Evolutionary conservation across 1,140 invertebrate species (phyloP).

Genomic region (Helicoverpa zea): DNA sequence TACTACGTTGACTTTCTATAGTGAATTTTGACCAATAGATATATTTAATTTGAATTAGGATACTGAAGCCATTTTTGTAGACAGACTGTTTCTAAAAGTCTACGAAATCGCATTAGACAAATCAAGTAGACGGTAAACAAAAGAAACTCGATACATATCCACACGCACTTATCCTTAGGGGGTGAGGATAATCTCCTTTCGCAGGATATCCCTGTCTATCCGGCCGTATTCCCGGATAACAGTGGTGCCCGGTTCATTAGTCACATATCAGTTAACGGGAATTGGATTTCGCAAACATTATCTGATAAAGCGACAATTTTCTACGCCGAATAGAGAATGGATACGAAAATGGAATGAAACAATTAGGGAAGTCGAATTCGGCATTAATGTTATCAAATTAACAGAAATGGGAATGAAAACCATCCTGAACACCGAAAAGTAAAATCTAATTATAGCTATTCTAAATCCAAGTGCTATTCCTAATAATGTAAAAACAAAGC

Average conservation of each 20-base stretch:
- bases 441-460: not conserved
- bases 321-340: not conserved
- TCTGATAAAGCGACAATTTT: conserved; percentile 29
- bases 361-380: not conserved
- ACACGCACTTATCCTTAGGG: conserved; percentile 47
- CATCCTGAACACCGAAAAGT: not conserved
- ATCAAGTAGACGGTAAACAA: conserved; percentile 50
- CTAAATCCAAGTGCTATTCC: no score
- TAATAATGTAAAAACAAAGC: no score
- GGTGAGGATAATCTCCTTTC: conserved; percentile 50
- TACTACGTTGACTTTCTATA: no score
- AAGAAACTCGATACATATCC: conserved; percentile 57
- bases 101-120: conserved; percentile 40
- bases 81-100: not conserved
- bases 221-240: conserved; percentile 52
- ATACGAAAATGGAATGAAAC: not conserved
- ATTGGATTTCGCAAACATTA: conserved; percentile 46
- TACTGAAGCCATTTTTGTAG: not conserved
- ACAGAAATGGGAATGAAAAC: not conserved
- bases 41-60: no score
- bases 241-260: conserved; percentile 63
- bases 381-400: not conserved
- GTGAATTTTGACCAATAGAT: not conserved
- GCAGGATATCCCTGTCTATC: conserved; percentile 44
- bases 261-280: conserved; percentile 71